Conservation (phyloP, 2,888 invertebrate species). For the Meiosimyza decipiens region DNA sequence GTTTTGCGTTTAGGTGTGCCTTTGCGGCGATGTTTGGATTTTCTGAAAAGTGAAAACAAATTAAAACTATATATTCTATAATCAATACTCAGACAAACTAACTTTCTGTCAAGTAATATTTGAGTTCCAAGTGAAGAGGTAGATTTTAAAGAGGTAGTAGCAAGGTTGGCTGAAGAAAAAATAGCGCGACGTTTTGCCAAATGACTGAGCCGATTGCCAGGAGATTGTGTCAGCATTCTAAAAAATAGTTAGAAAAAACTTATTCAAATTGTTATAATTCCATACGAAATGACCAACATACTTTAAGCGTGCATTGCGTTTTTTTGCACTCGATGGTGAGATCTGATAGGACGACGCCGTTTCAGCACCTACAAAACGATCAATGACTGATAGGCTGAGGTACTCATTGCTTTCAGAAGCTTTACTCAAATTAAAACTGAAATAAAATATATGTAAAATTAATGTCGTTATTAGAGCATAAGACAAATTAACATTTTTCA, state of each 20-base stretch:
- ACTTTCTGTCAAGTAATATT: conserved; percentile 62
- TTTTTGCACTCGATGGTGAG: conserved; percentile 73
- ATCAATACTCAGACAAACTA: conserved; percentile 30
- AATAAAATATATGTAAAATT: conserved; percentile 46
- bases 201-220: conserved; percentile 81
- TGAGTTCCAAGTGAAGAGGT: conserved; percentile 58
- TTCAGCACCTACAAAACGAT: conserved; percentile 80
- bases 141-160: conserved; percentile 66
- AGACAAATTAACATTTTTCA: neutral
- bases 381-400: conserved; percentile 74
- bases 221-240: conserved; percentile 72
- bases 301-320: conserved; percentile 72
- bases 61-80: neutral
- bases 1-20: conserved; percentile 69
- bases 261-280: conserved; percentile 13
- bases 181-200: conserved; percentile 79
- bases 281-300: conserved; percentile 52
- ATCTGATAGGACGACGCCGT: conserved; percentile 72
- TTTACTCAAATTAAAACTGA: conserved; percentile 78
- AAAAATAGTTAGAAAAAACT: conserved; percentile 22
- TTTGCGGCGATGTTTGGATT: conserved; percentile 57
- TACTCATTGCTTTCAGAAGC: conserved; percentile 78
- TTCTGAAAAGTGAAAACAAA: conserved; percentile 47
- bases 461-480: neutral
- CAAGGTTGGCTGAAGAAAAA: conserved; percentile 78